phyloP scores from a whole-genome alignment of 2,888 invertebrate genomes.

The Corbicula japonica region DNA sequence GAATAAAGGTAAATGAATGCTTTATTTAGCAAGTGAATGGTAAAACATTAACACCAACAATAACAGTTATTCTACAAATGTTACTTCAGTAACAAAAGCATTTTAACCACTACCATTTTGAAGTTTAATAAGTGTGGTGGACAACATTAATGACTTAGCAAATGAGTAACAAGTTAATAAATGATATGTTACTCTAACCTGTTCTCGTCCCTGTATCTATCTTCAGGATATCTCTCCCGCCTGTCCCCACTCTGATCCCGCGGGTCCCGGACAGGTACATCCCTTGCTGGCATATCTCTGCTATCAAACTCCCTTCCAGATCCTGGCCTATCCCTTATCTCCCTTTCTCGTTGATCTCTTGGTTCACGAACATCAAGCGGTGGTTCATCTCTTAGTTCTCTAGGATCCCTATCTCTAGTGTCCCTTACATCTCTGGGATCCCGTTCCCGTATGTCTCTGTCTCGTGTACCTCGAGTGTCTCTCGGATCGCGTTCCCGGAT shows the following conservation, averaged over 20 bases:
- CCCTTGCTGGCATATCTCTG: constrained; percentile 40
- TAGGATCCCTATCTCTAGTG: neutral
- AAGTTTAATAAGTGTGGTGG: no score
- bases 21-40: no score
- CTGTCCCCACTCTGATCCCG: constrained; percentile 41
- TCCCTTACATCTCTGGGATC: constrained; percentile 39
- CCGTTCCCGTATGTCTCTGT: constrained; percentile 32
- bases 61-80: no score
- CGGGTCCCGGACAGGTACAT: constrained; percentile 21
- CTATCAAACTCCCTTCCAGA: constrained; percentile 58
- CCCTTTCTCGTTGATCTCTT: constrained; percentile 37
- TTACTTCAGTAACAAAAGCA: no score
- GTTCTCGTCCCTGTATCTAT: constrained; percentile 45
- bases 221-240: constrained; percentile 53
- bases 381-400: constrained; percentile 38
- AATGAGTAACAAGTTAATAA: no score
- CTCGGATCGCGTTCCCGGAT: constrained; percentile 28
- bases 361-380: constrained; percentile 39
- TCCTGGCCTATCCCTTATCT: constrained; percentile 44
- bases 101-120: no score
- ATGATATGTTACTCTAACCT: no score
- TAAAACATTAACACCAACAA: no score
- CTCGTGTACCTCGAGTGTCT: constrained; percentile 30
- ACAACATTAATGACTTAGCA: no score
- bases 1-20: no score